Evolutionary conservation across 2,797 vertebrate genomes (phyloP), one percentile per base, ranked within the genome.

Genomic region (Gymnocypris eckloni): DNA sequence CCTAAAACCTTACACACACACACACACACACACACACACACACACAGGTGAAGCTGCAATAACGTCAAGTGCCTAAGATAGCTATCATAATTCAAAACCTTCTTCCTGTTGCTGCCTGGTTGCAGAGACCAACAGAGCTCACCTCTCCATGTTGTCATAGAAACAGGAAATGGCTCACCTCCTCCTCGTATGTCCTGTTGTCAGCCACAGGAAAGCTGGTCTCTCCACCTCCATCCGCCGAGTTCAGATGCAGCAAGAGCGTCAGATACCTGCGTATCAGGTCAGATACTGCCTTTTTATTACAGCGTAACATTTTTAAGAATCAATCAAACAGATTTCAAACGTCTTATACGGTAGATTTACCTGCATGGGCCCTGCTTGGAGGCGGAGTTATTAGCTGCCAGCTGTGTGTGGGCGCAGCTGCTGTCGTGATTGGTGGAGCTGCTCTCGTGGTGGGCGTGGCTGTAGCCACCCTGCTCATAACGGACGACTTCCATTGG

Each of bases 181-280:
- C 94, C 90, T 99, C 97, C 84, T 99, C 95, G 0, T 98, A 99
- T 0, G 98, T 99, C 83, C 98, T 97, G 93, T 99, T 99, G 91
- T 99, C 98, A 79, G 98, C 98, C 52, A 98, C 96, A 70, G 98
- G 98, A 90, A 99, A 99, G 79, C 97, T 97, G 2, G 96, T 97
- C 91, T 99, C 97, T 0, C 98, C 98, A 54, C 98, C 98, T 52
- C 95, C 96, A 9, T 97, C 97, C 87, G 97, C 96, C 33, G 97
- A 96, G 94, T 95, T 99, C 93, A 99, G 95, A 94, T 97, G 97
- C 92, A 99, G 96, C 82, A 97, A 93, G 89, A 98, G 94, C 0
- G 98, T 99, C 85, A 98, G 94, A 66, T 98, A 99, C 93, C 98
- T 99, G 93, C 39, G 86, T 85, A 12, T 28, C 83, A 11, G 0